A percentile compares a stretch with the other conserved stretches of the same genome.
Evolutionary conservation across 2,113 vertebrate genomes (phyloP).

Genomic region (Xiphophorus couchianus): DNA sequence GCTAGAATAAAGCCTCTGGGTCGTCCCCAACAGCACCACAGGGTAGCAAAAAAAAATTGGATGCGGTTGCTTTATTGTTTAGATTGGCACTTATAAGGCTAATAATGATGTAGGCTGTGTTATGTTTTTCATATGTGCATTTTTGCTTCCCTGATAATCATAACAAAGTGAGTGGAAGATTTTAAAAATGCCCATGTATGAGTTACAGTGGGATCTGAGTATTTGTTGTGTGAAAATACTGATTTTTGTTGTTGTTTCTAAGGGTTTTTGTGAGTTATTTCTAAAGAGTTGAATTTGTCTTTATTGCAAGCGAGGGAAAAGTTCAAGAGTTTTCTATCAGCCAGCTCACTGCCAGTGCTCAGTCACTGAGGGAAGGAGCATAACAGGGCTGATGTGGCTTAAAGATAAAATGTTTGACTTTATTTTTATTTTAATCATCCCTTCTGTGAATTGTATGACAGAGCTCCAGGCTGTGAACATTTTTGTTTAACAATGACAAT

Average conservation of each 20-base stretch:
- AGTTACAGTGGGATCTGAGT: background rate
- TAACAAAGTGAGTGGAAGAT: slow-evolving; percentile 13
- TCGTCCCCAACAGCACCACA: slow-evolving; percentile 67
- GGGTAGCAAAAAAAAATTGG: slow-evolving; percentile 65
- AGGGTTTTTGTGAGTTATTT: background rate
- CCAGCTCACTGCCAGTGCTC: background rate
- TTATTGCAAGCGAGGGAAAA: background rate
- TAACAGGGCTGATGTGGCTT: too few species aligned
- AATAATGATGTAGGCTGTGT: slow-evolving; percentile 62
- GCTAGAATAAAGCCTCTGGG: slow-evolving; percentile 71
- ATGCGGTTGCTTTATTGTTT: slow-evolving; percentile 62
- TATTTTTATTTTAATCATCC: too few species aligned
- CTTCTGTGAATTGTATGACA: too few species aligned
- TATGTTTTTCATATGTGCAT: slow-evolving; percentile 56
- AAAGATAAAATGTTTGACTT: too few species aligned
- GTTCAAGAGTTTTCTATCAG: background rate
- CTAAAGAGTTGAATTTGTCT: background rate
- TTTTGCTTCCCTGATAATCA: slow-evolving; percentile 41
- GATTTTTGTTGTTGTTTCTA: background rate
- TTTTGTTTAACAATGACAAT: too few species aligned
- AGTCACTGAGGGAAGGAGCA: background rate
- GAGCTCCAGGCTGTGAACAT: too few species aligned
- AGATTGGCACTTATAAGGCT: slow-evolving; percentile 60
- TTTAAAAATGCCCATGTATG: slow-evolving; percentile 11
- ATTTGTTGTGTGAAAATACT: background rate